Conservation (phyloP, 1,140 invertebrate genomes). For the Cydia fagiglandana region DNA sequence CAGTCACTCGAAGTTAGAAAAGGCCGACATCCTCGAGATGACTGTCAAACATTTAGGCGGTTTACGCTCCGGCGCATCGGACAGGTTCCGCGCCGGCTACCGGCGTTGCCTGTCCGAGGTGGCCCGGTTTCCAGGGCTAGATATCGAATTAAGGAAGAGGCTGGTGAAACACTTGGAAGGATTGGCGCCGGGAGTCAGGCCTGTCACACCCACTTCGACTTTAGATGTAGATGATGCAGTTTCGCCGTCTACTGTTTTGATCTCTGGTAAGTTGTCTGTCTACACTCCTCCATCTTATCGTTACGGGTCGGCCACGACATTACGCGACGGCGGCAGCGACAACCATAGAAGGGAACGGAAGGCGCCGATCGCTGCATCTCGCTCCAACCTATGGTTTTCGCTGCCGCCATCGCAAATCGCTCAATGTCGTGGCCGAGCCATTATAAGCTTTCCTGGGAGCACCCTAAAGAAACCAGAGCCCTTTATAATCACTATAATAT, state of each 20-base stretch:
- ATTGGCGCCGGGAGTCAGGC: conserved; percentile 80
- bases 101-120: conserved; percentile 93
- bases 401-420: too few relatives aligned
- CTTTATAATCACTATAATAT: too few relatives aligned
- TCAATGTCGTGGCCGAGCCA: too few relatives aligned
- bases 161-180: conserved; percentile 86
- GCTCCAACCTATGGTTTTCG: too few relatives aligned
- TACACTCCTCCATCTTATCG: too few relatives aligned
- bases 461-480: too few relatives aligned
- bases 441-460: too few relatives aligned
- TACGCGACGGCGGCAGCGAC: too few relatives aligned
- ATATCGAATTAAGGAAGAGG: conserved; percentile 84
- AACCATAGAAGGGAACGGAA: too few relatives aligned
- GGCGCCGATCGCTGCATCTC: too few relatives aligned
- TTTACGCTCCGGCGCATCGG: conserved; percentile 88
- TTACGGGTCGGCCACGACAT: too few relatives aligned
- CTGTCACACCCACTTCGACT: conserved; percentile 80
- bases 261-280: conserved; percentile 56
- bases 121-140: conserved; percentile 86
- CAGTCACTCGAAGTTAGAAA: conserved; percentile 96
- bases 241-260: conserved; percentile 71
- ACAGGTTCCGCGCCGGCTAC: conserved; percentile 94
- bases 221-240: conserved; percentile 78
- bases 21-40: conserved; percentile 98
- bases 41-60: conserved; percentile 95